phyloP scores from a whole-genome alignment of 2,797 vertebrate species.

The Paratrypauchen microcephalus region DNA sequence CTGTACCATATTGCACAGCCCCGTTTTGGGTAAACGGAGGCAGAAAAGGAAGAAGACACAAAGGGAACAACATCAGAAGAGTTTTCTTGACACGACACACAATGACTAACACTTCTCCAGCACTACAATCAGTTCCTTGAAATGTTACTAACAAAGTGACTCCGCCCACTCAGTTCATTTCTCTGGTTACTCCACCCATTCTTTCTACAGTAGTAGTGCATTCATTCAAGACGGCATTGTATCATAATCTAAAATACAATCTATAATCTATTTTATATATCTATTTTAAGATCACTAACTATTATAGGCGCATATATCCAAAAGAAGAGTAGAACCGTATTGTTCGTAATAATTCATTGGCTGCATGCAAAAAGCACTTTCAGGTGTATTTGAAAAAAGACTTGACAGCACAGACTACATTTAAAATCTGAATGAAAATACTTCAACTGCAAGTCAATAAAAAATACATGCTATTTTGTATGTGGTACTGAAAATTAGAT shows the following conservation, averaged over 20 bases:
- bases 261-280: too few species aligned
- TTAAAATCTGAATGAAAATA: background rate
- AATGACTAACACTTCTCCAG: conserved; percentile 77
- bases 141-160: conserved; percentile 61
- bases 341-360: too few species aligned
- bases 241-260: background rate
- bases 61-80: conserved; percentile 57
- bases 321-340: too few species aligned
- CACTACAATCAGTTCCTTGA: conserved; percentile 68
- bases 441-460: background rate
- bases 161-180: conserved; percentile 5
- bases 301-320: too few species aligned
- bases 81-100: conserved; percentile 66
- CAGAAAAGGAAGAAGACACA: conserved; percentile 12
- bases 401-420: background rate
- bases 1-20: background rate
- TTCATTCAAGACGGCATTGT: conserved; percentile 26
- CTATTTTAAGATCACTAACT: too few species aligned
- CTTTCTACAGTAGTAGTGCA: conserved; percentile 29
- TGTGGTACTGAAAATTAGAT: background rate
- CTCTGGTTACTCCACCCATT: conserved; percentile 29
- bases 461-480: background rate
- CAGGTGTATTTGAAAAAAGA: background rate
- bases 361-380: background rate
- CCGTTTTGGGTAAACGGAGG: conserved; percentile 10